Base-by-base conservation (phyloP, 2,888 invertebrate species). In the Desoria tigrina region DNA sequence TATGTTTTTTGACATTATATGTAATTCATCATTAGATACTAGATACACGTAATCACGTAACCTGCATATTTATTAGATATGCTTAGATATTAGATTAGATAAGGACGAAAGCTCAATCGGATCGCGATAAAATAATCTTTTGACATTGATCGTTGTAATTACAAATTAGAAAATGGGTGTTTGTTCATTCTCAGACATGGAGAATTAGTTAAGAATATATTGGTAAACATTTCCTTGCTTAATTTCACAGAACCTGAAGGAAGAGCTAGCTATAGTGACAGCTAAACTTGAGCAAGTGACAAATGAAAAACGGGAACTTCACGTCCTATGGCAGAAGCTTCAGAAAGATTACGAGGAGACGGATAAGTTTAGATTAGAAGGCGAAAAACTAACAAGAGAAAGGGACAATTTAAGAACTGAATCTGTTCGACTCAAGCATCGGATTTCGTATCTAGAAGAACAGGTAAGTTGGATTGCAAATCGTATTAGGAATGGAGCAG, bases 391-490 rank as follows among this genome's bases (percentile, higher is more conserved):
- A 7, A 54, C 66, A 45, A 77, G 76, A 63, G 78, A 78, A 42
- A 63, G 76, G 21, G 78, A 77, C 87, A 37, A 77, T 73, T 69
- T 86, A 88, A 77, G 84, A 65, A 74, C 88, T 24, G 92, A 92
- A 81, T 92, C 92, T 81, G 86, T 91, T 68, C 84, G 92, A 58
- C 84, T 93, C 66, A 91, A 91, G 16, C 93, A 93, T 80, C 84
- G 93, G 74, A 93, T 93, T 77, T 90, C 91, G 1, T 93, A 93
- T 80, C 84, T 94, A 65, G 93, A 94, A 80, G 92, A 93, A 78
- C 92, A 92, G 81, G 91, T 72, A 55, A 56, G 27, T 50, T 28
- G 11, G 16, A 24, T 11, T 37, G 51, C 24, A 57, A 16, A 21
- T 18, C 4, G 32, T 24, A 18, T 16, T n/a, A 2, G 53, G 45